Evolutionary conservation across 2,888 invertebrate species (phyloP), one percentile per base, ranked within the genome.

Genomic region (Apamea epomidion): DNA sequence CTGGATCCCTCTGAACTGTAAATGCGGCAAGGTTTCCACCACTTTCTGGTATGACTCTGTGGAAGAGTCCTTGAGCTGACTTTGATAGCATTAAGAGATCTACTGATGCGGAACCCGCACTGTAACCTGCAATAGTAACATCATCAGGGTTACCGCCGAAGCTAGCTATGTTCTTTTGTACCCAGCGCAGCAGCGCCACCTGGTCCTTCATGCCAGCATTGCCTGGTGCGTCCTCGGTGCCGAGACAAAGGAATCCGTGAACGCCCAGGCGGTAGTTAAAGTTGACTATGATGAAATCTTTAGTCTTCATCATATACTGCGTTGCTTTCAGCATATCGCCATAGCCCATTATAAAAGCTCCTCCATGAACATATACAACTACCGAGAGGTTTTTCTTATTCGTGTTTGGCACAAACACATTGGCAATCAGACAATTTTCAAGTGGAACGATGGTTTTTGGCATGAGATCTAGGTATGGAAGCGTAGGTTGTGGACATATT

Each of bases 141-240:
- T 95, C 94, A 68, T 92, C 75, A 51, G 94, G 93, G 74, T 94
- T 93, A 10, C 94, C 95, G 0, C 95, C 93, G 48, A 93, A 95
- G 18, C 77, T 90, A 0, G 90, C 92, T 6, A 95, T 94, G 70
- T 95, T 94, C 25, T 90, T 89, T 29, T 93, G 86, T 5, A 95
- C 93, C 95, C 95, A 95, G 0, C 71, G 81, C 68, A 82, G 68
- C 5, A 91, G 73, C 0, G 91, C 90, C 2, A 93, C 88, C 78
- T 92, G 92, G 74, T 93, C 93, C 76, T 93, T 93, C 87, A 93
- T 87, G 0, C 92, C 93, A 8, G 92, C 93, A 62, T 93, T 93
- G 7, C 93, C 93, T 10, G 93, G 93, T 60, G 75, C 87, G 37
- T 85, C 84, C 68, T 92, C 85, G 0, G 93, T 93, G 5, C 93